Evolutionary conservation across 2,113 vertebrate genomes (phyloP).

Genomic region (Fukomys damarensis): DNA sequence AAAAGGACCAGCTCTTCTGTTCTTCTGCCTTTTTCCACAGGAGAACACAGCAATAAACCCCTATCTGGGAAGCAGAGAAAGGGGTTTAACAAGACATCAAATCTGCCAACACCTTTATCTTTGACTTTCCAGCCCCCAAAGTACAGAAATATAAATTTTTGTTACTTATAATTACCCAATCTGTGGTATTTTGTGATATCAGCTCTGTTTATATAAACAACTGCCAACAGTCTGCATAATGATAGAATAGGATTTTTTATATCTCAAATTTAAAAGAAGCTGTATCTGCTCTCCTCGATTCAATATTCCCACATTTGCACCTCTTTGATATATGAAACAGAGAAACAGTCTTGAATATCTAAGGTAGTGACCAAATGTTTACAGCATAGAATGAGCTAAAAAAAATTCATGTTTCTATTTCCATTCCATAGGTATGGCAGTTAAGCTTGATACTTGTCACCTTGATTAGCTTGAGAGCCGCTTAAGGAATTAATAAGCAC

Average conservation of each 20-base stretch:
- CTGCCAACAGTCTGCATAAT: neutral
- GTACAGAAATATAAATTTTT: neutral
- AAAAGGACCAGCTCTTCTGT: neutral
- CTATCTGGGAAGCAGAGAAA: neutral
- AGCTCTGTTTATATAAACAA: conserved; percentile 6
- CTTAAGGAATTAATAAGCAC: neutral
- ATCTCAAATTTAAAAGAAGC: neutral
- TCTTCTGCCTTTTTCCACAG: neutral
- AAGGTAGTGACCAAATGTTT: neutral
- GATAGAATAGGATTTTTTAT: neutral
- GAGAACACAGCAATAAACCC: neutral
- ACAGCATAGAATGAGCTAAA: neutral
- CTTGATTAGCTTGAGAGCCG: neutral
- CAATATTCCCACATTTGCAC: neutral
- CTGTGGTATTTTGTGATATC: neutral
- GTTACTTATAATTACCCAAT: neutral
- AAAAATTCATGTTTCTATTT: neutral
- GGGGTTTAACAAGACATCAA: neutral
- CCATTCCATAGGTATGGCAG: neutral
- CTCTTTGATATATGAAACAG: neutral
- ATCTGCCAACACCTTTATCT: neutral
- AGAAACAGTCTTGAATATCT: neutral
- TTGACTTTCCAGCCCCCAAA: neutral
- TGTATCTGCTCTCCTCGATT: neutral
- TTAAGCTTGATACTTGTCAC: neutral